phyloP scores from a whole-genome alignment of 2,888 invertebrate genomes.

The Cheilosia grossa region DNA sequence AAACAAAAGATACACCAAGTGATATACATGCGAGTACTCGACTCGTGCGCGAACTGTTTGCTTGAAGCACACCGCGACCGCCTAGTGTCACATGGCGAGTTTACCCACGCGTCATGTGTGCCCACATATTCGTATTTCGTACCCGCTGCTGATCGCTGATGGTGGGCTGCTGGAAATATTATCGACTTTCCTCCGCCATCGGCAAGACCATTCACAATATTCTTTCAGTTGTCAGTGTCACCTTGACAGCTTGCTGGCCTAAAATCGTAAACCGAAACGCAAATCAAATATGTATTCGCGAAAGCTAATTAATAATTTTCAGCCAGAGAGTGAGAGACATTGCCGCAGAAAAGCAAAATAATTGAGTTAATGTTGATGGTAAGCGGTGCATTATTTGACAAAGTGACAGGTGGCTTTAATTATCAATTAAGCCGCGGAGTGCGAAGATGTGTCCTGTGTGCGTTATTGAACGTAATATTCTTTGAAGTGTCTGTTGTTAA shows the following conservation, averaged over 20 bases:
- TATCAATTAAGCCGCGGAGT: conserved; percentile 47
- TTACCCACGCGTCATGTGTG: conserved; percentile 65
- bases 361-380: conserved; percentile 50
- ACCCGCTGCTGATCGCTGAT: neutral
- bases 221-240: conserved; percentile 41
- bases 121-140: conserved; percentile 44
- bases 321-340: neutral
- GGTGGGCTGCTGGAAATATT: neutral
- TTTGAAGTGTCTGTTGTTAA: conserved; percentile 41
- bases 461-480: conserved; percentile 18
- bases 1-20: conserved; percentile 48
- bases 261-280: conserved; percentile 41
- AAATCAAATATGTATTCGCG: conserved; percentile 21
- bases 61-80: conserved; percentile 34
- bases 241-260: conserved; percentile 54
- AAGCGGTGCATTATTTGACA: conserved; percentile 56
- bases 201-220: conserved; percentile 16
- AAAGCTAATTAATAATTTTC: conserved; percentile 40
- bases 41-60: conserved; percentile 37
- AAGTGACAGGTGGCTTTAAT: conserved; percentile 61
- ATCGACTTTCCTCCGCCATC: neutral
- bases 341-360: conserved; percentile 41
- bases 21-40: neutral
- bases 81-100: conserved; percentile 49
- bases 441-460: conserved; percentile 7